Evolutionary conservation across 2,888 invertebrate species (phyloP), one percentile per base, ranked within the genome.

Genomic region (Lasioglossum marginatum): DNA sequence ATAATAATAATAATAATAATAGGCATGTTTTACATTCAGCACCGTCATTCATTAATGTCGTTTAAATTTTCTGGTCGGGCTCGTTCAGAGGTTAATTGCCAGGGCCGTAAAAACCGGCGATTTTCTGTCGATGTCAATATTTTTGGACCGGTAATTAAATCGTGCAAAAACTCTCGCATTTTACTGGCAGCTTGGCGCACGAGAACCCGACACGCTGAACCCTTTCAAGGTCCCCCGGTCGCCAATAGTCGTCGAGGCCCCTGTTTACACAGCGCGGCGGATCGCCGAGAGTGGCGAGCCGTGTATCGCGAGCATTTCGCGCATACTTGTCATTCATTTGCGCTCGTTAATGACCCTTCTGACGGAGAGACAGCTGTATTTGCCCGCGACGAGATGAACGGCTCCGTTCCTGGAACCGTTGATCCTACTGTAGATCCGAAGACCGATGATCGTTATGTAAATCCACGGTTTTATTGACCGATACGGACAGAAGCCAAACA

Each of bases 291-390:
- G 79, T 68, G 40, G 48, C 19, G 43, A 16, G 40, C 19, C 72
- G 34, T 48, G 76, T 45, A 66, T 68, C 72, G 34, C 57, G 76
- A 76, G n/a, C 48, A 43, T 81, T 76, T 81, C 16, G 31, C 75
- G 48, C 83, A 48, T 66, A 81, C 73, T 73, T 74, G 77, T 81
- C 81, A 60, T 77, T 83, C 81, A 77, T 81, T 81, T 68, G 68
- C 73, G 73, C 57, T 68, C 31, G 77, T 70, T 81, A 84, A 81
- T 81, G 77, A 77, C 68, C 77, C 57, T 66, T 73, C 40, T 77
- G 73, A 66, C 76, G 37, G 10, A 23, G 63, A 45, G 77, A 83
- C 72, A 80, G 66, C 57, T 81, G 83, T 81, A 72, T 76, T 83
- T 77, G 57, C 48, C 31, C 31, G n/a, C 31, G 57, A 10, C 31